Evolutionary conservation across 2,113 vertebrate species (phyloP).

Genomic region (Gnathonemus echidnorhynchus): DNA sequence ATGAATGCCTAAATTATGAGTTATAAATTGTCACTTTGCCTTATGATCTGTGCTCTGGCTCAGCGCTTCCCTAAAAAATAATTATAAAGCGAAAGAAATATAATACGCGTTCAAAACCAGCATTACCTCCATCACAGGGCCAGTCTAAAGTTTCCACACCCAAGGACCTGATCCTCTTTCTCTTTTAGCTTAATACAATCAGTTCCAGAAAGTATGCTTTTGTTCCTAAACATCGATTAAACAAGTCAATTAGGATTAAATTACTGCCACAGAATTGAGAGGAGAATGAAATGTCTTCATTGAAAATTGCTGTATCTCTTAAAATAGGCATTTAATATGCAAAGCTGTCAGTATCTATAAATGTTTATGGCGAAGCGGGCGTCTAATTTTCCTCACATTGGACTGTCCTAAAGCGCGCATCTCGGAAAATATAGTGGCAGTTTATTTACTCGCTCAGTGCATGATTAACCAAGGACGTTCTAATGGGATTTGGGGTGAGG

Average conservation of each 20-base stretch:
- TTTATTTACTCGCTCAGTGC: background rate
- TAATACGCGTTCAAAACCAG: background rate
- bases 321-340: background rate
- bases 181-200: background rate
- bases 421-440: background rate
- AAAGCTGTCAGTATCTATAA: background rate
- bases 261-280: background rate
- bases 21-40: background rate
- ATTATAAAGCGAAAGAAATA: background rate
- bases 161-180: background rate
- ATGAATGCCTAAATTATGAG: background rate
- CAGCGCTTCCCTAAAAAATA: background rate
- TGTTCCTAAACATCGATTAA: background rate
- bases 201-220: background rate
- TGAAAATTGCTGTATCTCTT: background rate
- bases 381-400: background rate
- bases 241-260: background rate
- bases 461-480: background rate
- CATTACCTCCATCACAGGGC: background rate
- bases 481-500: background rate
- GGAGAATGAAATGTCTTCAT: background rate
- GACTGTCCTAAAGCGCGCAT: background rate
- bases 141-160: background rate
- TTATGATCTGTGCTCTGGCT: background rate
- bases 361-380: background rate